Conservation (phyloP, 2,888 invertebrate genomes). For the Megalurothrips usitatus region DNA sequence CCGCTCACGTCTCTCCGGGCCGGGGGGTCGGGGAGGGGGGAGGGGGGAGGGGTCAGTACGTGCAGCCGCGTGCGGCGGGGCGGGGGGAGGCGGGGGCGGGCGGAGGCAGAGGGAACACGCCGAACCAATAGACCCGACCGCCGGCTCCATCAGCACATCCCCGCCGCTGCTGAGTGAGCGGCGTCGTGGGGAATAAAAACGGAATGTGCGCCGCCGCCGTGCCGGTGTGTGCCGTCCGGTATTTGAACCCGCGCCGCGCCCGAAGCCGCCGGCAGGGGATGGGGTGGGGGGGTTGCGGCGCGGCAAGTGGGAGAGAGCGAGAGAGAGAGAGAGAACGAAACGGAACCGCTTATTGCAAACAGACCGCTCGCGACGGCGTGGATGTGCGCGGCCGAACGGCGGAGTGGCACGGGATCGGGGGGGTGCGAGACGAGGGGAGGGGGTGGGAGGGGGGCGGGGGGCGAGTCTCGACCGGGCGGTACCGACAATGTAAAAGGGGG, state of each 20-base stretch:
- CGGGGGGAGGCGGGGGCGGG: background rate
- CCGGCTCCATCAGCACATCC: background rate
- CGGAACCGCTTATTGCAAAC: background rate
- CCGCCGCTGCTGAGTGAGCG: too few relatives aligned
- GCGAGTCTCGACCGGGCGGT: constrained; percentile 4
- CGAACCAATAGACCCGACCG: background rate
- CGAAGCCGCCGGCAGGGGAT: too few relatives aligned
- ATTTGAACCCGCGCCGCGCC: too few relatives aligned
- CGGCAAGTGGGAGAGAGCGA: background rate
- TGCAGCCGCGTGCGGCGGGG: background rate
- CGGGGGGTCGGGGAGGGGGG: background rate
- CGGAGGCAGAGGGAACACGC: background rate
- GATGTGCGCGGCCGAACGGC: background rate
- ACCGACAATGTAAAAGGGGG: constrained; percentile 56
- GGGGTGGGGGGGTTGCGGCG: background rate
- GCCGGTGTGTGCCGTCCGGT: too few relatives aligned
- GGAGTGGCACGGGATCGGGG: constrained; percentile 8
- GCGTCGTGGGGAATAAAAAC: too few relatives aligned
- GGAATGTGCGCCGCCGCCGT: too few relatives aligned
- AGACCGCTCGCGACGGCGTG: background rate
- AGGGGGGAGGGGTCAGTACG: background rate
- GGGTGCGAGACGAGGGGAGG: background rate
- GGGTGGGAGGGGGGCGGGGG: background rate
- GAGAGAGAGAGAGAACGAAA: background rate
- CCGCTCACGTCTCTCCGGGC: constrained; percentile 1